Evolutionary conservation across 2,888 invertebrate species (phyloP), one percentile per base, ranked within the genome.

Genomic region (Agonopterix arenella): DNA sequence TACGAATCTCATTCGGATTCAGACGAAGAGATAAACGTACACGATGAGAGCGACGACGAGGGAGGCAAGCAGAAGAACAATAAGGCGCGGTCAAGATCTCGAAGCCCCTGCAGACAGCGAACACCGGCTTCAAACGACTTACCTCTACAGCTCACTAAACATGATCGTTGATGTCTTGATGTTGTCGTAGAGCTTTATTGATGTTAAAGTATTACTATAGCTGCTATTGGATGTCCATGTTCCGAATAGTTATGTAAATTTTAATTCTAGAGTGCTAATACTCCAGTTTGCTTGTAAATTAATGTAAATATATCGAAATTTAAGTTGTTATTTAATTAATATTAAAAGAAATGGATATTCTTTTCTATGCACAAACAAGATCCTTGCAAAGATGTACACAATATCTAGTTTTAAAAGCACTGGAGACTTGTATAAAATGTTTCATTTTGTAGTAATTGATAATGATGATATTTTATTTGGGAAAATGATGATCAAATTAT

Each of bases 21-120:
- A 13, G 95, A 95, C 66, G 94, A 93, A 74, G 96, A 96, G 82
- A 96, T 96, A 70, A 96, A 96, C 80, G 96, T 96, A 8, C 95
- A 96, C 70, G 96, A 96, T 62, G 92, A 92, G 62, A 93, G 93
- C 46, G 94, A 94, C 59, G 89, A 91, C 49, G 93, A 93, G 56
- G 75, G 80, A 8, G 85, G 84, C 52, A 90, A 77, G 62, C 84
- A 79, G 50, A 80, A 74, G 54, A 72, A 75, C 69, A 69, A n/a
- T n/a, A n/a, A 84, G 71, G 76, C 90, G 64, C 74, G 81, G 57
- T 89, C 90, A 36, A 84, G 84, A 58, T 90, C 89, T 53, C 84
- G 84, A 44, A 82, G 80, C 49, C 91, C 89, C 51, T 80, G 83
- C 54, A 88, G 76, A 40, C 73, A 69, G 53, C 70, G 64, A 53